Conservation (phyloP, 2,888 invertebrate species). For the Chironomus riparius region DNA sequence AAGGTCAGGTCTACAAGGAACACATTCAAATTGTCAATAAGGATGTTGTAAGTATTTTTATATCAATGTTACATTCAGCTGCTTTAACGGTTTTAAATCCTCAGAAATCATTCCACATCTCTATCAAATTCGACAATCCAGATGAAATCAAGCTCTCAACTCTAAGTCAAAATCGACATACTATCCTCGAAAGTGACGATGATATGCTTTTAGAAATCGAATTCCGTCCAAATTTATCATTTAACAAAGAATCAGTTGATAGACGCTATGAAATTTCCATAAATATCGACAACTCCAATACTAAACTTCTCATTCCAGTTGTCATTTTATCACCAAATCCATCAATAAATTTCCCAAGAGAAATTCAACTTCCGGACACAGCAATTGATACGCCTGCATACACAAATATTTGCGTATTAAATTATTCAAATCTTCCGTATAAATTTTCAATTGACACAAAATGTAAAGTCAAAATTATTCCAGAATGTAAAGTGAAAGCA, state of each 20-base stretch:
- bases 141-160: conserved; percentile 12
- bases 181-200: background rate
- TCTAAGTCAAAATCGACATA: background rate
- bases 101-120: conserved; percentile 7
- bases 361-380: background rate
- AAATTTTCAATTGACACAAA: conserved; percentile 17
- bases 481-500: conserved; percentile 9
- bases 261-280: conserved; percentile 10
- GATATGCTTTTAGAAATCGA: conserved; percentile 3
- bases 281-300: background rate
- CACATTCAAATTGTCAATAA: conserved; percentile 8
- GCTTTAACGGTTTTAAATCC: too few relatives aligned
- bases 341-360: conserved; percentile 14
- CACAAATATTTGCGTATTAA: conserved; percentile 16
- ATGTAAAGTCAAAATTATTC: conserved; percentile 16
- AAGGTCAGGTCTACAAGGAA: conserved; percentile 4
- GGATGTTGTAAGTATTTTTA: background rate
- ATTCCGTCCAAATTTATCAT: background rate
- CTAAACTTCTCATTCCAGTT: conserved; percentile 13
- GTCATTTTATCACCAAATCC: conserved; percentile 6
- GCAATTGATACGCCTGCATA: conserved; percentile 7
- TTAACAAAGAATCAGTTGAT: background rate
- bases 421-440: conserved; percentile 1
- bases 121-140: conserved; percentile 9
- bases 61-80: too few relatives aligned